These are phyloP conservation scores for Rhyacophila brunnea DNA, from an alignment of 1,140 invertebrate species.

Conservation along the genomic window DNA sequence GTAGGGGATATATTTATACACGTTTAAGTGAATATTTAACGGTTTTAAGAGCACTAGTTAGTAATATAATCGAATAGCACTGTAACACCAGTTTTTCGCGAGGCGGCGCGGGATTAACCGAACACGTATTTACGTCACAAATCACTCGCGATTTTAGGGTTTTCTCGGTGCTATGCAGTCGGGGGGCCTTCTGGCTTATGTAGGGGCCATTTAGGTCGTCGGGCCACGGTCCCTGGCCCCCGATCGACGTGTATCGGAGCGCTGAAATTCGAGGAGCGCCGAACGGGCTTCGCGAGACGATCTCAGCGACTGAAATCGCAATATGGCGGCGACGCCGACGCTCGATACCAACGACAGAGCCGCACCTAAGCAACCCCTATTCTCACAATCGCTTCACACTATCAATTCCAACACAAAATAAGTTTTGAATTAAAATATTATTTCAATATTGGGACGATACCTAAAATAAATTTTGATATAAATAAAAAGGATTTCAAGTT, in stretches of 20 bases:
- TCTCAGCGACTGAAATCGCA: slow-evolving; percentile 10
- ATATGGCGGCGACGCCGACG: slow-evolving; percentile 34
- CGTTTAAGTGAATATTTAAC: no score
- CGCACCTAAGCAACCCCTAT: slow-evolving; percentile 9
- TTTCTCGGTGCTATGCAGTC: slow-evolving; percentile 1
- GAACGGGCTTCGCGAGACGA: slow-evolving; percentile 18
- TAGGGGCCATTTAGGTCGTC: slow-evolving; percentile 34
- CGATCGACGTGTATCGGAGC: slow-evolving; percentile 47
- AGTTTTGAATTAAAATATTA: no score
- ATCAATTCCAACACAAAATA: no score
- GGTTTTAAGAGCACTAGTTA: no score
- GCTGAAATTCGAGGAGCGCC: slow-evolving; percentile 41
- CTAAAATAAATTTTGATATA: no score
- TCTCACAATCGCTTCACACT: no score
- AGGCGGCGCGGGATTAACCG: slow-evolving; percentile 33
- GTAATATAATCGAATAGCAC: no score
- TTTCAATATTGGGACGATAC: no score
- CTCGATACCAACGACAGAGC: slow-evolving; percentile 28
- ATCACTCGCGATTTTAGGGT: neutral
- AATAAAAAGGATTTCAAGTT: no score
- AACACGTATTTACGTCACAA: slow-evolving; percentile 14
- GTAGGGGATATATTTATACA: no score
- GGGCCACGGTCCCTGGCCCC: slow-evolving; percentile 18
- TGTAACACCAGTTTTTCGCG: no score
- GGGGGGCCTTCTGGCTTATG: slow-evolving; percentile 29